phyloP scores from a whole-genome alignment of 2,797 vertebrate genomes.

The Spheniscus humboldti region DNA sequence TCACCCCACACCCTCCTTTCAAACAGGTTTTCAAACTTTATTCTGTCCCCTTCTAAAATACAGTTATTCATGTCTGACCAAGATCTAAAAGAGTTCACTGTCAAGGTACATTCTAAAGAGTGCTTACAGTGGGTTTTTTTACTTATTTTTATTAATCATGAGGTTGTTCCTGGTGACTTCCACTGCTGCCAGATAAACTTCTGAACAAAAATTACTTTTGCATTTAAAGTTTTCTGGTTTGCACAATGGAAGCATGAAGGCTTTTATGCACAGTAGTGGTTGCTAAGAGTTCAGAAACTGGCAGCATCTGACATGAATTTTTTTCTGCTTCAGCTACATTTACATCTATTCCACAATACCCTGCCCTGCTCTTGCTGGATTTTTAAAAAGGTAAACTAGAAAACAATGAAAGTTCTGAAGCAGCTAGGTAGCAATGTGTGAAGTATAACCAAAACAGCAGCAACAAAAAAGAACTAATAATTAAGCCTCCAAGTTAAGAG shows the following conservation, averaged over 20 bases:
- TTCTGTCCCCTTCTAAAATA: background rate
- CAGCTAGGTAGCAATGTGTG: background rate
- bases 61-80: background rate
- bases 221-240: background rate
- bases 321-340: background rate
- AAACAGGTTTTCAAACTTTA: background rate
- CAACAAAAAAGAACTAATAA: background rate
- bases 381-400: background rate
- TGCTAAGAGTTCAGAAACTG: background rate
- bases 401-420: background rate
- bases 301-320: background rate
- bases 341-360: background rate
- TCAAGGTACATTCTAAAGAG: background rate
- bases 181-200: background rate
- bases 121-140: background rate
- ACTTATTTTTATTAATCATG: background rate
- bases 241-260: background rate
- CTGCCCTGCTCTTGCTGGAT: background rate
- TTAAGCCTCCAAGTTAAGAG: background rate
- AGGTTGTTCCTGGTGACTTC: background rate
- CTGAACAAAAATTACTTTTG: background rate
- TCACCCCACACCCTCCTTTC: background rate
- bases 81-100: background rate
- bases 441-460: background rate
- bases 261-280: background rate